Base-by-base conservation (phyloP, 2,888 invertebrate species). In the Drosophila diplacantha region DNA sequence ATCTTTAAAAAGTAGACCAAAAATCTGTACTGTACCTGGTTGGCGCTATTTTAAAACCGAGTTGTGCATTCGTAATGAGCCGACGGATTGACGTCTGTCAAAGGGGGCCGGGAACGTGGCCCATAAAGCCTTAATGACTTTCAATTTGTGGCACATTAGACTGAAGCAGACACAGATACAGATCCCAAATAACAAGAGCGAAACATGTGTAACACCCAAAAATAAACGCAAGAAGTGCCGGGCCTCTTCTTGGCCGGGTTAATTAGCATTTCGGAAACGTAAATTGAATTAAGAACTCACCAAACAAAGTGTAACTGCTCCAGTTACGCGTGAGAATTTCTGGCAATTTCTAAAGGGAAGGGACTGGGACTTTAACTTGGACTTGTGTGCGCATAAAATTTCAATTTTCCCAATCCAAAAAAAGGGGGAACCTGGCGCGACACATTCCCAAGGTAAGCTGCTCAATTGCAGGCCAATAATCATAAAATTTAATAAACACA, bases 311-410 rank as follows among this genome's bases (percentile, higher is more conserved):
- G 83, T 81, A 69, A 72, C 60, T 85, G 84, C 76, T 84, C 86
- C 77, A 84, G 74, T 84, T 86, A 85, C 84, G 85, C 85, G 85
- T 85, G 85, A 83, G 85, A 86, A 85, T 82, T 85, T 77, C 75
- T 66, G 50, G 31, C 55, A 63, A 52, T 61, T 73, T 74, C 55
- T 62, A 38, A 41, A 49, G 34, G 46, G 22, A 39, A 34, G 38
- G 59, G 60, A 46, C 31, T 22, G 5, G 26, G 5, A 26, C 44
- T 26, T 26, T 8, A 26, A 26, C 26, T 29, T 4, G 18, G 44
- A 34, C 57, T 72, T 66, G 66, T 69, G 66, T 79, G 81, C 81
- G 86, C 86, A 85, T 85, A 83, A 85, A 82, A 84, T 84, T 84
- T 85, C 85, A 76, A 84, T 84, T 73, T 64, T 43, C 61, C 56